Conservation (phyloP, 2,113 vertebrate genomes). For the Actenoides lindsayi region DNA sequence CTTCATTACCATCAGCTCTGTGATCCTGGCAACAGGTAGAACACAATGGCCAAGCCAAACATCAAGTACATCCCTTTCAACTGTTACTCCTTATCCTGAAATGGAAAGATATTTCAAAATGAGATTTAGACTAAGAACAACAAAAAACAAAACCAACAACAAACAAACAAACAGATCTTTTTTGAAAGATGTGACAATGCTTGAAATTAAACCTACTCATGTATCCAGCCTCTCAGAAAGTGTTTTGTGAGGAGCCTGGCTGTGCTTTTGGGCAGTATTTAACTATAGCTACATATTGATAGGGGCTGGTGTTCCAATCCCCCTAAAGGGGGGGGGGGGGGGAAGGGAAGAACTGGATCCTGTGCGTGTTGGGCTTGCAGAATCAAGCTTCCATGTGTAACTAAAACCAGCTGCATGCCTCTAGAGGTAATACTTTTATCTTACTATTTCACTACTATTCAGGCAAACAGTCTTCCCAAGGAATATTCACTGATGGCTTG, state of each 20-base stretch:
- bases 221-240: not conserved
- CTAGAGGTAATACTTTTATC: not conserved
- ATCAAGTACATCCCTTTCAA: conserved; percentile 3
- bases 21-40: not conserved
- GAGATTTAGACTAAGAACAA: not conserved
- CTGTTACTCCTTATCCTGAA: not conserved
- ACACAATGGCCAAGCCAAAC: conserved; percentile 30
- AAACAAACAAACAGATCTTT: not conserved
- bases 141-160: not conserved
- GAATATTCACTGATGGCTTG: not conserved
- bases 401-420: not conserved
- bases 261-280: not conserved
- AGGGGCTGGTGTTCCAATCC: not conserved
- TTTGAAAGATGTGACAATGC: not conserved
- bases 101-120: not conserved
- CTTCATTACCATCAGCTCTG: not conserved
- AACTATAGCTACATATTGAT: not conserved
- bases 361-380: not conserved
- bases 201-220: not conserved
- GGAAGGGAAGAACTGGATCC: not conserved
- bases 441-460: not conserved
- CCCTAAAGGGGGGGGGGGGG: too few relatives aligned
- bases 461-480: not conserved
- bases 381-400: not conserved
- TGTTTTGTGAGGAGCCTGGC: not conserved